A percentile compares a stretch with the other conserved stretches of the same genome.
Conservation (phyloP, 2,797 vertebrate species). For the Rhinichthys osculus region DNA sequence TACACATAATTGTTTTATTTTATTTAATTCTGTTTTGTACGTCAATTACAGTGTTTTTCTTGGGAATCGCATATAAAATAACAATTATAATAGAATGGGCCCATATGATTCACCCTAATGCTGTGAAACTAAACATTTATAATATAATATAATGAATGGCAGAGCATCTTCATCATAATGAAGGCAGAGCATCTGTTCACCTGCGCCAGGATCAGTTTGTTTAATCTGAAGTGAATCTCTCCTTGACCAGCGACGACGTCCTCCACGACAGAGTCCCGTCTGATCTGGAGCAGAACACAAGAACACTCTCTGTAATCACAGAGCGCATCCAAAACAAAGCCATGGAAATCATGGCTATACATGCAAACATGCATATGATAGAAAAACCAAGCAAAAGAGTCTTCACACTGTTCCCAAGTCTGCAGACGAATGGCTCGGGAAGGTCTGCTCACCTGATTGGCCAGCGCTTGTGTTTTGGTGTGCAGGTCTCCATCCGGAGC, state of each 20-base stretch:
- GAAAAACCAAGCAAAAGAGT: neutral
- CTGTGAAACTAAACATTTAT: too few relatives aligned
- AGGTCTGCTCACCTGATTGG: slow-evolving; percentile 76
- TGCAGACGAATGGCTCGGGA: neutral
- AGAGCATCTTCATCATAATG: too few relatives aligned
- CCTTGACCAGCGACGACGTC: slow-evolving; percentile 78
- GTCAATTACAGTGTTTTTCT: too few relatives aligned
- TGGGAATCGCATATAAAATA: too few relatives aligned
- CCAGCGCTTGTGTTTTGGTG: slow-evolving; percentile 80
- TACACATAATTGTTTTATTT: too few relatives aligned
- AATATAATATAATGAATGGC: too few relatives aligned
- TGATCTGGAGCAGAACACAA: slow-evolving; percentile 75
- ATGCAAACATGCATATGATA: neutral
- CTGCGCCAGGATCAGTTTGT: slow-evolving; percentile 86
- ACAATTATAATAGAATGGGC: too few relatives aligned
- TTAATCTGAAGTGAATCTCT: slow-evolving; percentile 86
- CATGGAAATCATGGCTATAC: neutral
- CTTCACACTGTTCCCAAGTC: neutral
- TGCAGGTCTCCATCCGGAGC: slow-evolving; percentile 73
- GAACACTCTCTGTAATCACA: too few relatives aligned
- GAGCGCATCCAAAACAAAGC: too few relatives aligned
- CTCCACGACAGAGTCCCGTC: slow-evolving; percentile 84
- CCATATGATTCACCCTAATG: too few relatives aligned
- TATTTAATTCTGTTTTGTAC: too few relatives aligned
- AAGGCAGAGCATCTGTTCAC: slow-evolving; percentile 73